These are phyloP conservation scores for Pararge aegeria DNA, from an alignment of 1,140 invertebrate species.

Conservation along the genomic window DNA sequence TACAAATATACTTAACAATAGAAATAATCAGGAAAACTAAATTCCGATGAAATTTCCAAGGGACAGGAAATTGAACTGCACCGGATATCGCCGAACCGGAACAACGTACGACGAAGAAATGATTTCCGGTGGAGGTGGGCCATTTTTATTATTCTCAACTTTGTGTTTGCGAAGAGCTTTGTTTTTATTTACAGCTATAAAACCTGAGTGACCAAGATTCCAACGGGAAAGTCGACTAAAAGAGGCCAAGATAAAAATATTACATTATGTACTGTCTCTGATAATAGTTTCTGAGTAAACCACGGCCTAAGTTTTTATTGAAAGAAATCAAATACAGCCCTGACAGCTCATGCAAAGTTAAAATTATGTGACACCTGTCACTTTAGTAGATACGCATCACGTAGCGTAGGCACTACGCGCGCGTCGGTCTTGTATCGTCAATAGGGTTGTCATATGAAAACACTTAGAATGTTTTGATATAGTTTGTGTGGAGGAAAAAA, in stretches of 20 bases:
- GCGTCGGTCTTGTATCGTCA: too few species aligned
- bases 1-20: constrained; percentile 21
- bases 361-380: too few species aligned
- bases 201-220: background rate
- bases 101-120: constrained; percentile 60
- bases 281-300: too few species aligned
- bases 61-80: constrained; percentile 67
- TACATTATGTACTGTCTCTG: too few species aligned
- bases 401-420: too few species aligned
- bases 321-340: too few species aligned
- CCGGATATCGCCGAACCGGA: constrained; percentile 63
- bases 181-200: background rate
- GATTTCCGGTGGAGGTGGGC: constrained; percentile 58
- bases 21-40: constrained; percentile 21
- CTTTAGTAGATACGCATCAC: too few species aligned
- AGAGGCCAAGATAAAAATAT: background rate
- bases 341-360: too few species aligned
- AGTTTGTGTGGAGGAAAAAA: too few species aligned
- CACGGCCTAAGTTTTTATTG: too few species aligned
- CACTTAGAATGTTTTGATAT: too few species aligned
- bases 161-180: constrained; percentile 3
- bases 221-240: background rate
- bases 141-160: constrained; percentile 19
- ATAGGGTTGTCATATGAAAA: too few species aligned
- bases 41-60: constrained; percentile 41